Evolutionary conservation across 2,113 vertebrate genomes (phyloP), one percentile per base, ranked within the genome.

Genomic region (Rallus limicola): DNA sequence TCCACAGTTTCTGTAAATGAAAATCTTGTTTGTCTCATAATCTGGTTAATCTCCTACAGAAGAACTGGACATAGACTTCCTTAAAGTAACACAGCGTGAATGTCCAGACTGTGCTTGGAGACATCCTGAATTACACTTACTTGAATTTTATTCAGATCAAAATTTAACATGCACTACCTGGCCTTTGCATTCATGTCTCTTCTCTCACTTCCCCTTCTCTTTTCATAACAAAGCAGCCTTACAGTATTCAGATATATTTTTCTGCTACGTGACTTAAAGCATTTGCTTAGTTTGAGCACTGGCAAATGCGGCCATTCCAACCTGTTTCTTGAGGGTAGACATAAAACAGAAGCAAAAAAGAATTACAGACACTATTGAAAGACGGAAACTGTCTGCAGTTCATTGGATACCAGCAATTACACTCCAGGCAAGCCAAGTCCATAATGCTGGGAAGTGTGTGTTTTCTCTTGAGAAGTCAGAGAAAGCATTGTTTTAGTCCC

Each of bases 391-490:
- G 87, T 75, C 94, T 96, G 86, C 88, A 96, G 84, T 90, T 96
- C 83, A 95, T 52, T 80, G 52, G 76, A 87, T 63, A 84, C 13
- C 62, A 83, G 92, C 94, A 96, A 95, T 96, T 82, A 86, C 38
- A 52, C 62, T 91, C 74, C 34, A 79, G 92, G 58, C 63, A 87
- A 82, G 71, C 90, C 70, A 86, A 75, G 56, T 55, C 55, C 17
- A 2, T 85, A 74, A 44, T 75, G 48, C 59, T 70, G 26, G 81
- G 64, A 96, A 85, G 76, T 82, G 52, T 65, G 77, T 78, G 69
- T 95, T 97, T 96, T 97, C 91, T 98, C 90, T 74, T 74, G 82
- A 92, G 69, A 82, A 93, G 70, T 94, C 82, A 85, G 92, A 95
- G 84, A 92, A 90, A 88, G 78, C 81, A 80, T 59, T 91, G 90